These are phyloP conservation scores for Perognathus longimembris DNA, from an alignment of 2,113 vertebrate species.

Conservation along the genomic window DNA sequence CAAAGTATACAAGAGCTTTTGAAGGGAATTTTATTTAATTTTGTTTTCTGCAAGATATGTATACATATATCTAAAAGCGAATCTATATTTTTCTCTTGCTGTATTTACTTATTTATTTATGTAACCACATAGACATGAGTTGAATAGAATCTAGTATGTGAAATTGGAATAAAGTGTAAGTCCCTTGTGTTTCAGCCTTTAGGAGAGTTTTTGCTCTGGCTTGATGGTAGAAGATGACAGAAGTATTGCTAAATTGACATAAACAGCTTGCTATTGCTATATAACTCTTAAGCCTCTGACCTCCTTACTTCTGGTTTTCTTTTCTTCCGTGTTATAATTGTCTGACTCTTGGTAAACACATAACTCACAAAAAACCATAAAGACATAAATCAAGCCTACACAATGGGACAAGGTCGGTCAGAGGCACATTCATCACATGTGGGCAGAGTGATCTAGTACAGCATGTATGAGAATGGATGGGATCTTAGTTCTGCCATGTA, in stretches of 20 bases:
- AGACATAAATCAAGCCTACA: constrained; percentile 52
- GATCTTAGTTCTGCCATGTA: not conserved
- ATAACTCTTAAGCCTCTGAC: not conserved
- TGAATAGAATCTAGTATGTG: not conserved
- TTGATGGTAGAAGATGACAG: not conserved
- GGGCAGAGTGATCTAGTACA: not conserved
- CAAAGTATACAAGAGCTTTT: constrained; percentile 15
- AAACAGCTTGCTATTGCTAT: constrained; percentile 28
- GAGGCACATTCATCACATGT: not conserved
- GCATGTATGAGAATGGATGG: not conserved
- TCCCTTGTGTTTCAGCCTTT: constrained; percentile 17
- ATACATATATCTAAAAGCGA: not conserved
- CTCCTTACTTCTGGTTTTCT: constrained; percentile 32
- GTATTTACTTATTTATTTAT: constrained; percentile 8
- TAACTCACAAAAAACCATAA: constrained; percentile 57
- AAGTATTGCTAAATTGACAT: not conserved
- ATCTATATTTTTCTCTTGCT: not conserved
- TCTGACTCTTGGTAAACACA: constrained; percentile 46
- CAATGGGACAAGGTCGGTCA: not conserved
- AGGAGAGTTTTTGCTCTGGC: not conserved
- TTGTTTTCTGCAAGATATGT: not conserved
- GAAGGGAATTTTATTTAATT: constrained; percentile 31
- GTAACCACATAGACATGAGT: not conserved
- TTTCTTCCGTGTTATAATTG: constrained; percentile 34
- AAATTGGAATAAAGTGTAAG: constrained; percentile 32